Evolutionary conservation across 2,888 invertebrate genomes (phyloP), one percentile per base, ranked within the genome.

Genomic region (Trichopoda pennipes): DNA sequence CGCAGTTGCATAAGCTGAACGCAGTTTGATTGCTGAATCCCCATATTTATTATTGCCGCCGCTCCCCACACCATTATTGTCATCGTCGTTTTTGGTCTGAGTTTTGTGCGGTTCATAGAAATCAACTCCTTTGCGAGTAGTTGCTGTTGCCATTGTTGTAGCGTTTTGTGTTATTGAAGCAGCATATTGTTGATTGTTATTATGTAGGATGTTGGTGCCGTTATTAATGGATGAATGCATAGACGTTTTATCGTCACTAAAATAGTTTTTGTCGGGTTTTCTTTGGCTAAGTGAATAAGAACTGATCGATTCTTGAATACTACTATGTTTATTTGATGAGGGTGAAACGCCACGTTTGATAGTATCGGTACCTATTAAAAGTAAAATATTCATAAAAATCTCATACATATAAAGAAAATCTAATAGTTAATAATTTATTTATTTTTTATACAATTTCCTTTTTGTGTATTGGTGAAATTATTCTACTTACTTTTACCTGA

Each of bases 341-440:
- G 91, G 91, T 78, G 91, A 91, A 69, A 89, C 89, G 85, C 91
- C 91, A 70, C 91, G 89, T 85, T 91, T 91, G 80, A 91, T 91
- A 82, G 91, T 91, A 87, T 91, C 91, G 87, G 91, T 91, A 87
- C 91, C 91, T 28, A 8, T 28, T 4, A 28, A 28, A 28, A 28
- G 28, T 2, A 28, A 28, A 28, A 28, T 28, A 28, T 28, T 28
- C 8, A 28, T 28, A 28, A 28, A 2, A 28, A 3, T 28, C 4
- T 28, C 4, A 28, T 28, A 4, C 4, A 28, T 28, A 4, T 28
- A 4, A 2, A 2, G 23, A 28, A 28, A 4, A 28, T 1, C 8
- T 28, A 2, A 28, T 28, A 28, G 28, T 7, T 28, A 28, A 28
- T 6, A 6, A 28, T 28, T 28, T 28, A 28, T 7, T 28, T 4